Evolutionary conservation across 2,888 invertebrate genomes (phyloP), one percentile per base, ranked within the genome.

Genomic region (Athetis lepigone): DNA sequence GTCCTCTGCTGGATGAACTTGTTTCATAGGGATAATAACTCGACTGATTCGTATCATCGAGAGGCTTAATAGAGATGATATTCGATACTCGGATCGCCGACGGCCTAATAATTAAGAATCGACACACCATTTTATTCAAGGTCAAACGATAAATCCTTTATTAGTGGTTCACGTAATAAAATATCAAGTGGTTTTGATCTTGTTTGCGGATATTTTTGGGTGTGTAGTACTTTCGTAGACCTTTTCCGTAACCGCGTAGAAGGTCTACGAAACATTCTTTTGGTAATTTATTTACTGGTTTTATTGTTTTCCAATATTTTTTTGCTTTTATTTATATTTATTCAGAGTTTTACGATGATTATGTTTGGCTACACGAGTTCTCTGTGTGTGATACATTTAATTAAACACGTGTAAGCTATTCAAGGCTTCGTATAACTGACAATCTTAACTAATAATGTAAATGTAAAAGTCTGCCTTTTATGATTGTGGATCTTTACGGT

Each of bases 1-100:
- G 83, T 81, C 82, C 79, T 83, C 79, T 45, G 13, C 25, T 64
- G 54, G 46, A 60, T 68, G 62, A 56, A 63, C 55, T 75, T 50
- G 50, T 73, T 64, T 29, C 36, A 47, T 43, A 47, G 19, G 57
- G 64, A 75, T 66, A 68, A 67, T 62, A 62, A 59, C 39, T 62
- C 46, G 39, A 54, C 54, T 59, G 40, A 64, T 70, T 45, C 43
- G 42, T 23, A 59, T 52, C 45, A 50, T 61, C 45, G 19, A 45
- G 46, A n/a, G 37, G 57, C 37, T 50, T 58, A 64, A 55, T 58
- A 67, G 37, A 58, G 27, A 55, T 54, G 47, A 58, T 42, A 61
- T 51, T 51, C 43, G 57, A 55, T 58, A 55, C 36, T 40, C 39
- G 13, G 39, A 46, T 43, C 40, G 19, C 16, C 51, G 23, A 7